Base-by-base conservation (phyloP, 2,797 vertebrate genomes). In the Micrastur ruficollis region DNA sequence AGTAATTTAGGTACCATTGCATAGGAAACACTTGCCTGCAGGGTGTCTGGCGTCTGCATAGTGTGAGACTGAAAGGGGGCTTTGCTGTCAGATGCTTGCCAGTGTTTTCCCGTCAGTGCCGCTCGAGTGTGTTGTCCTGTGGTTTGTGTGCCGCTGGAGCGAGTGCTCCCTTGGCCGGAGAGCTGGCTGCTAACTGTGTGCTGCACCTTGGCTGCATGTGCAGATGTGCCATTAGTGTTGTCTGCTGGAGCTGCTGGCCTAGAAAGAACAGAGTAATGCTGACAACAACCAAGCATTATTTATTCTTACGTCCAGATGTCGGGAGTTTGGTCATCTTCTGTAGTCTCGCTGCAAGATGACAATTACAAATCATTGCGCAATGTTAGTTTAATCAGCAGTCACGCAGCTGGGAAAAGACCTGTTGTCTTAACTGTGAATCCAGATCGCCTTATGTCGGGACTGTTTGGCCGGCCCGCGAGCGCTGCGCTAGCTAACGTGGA, bases 391-490 rank as follows among this genome's bases (percentile, higher is more conserved):
- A 49, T n/a, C 31, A 16, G 31, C 20, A 31, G 40, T 25, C 1
- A 1, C 2, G 2, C 58, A 22, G 63, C 81, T 44, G 61, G 56
- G 70, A 22, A 20, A 31, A 34, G 76, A 44, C 42, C 26, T 8
- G 0, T n/a, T 31, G 56, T 26, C n/a, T n/a, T 31, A 15, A 15
- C 27, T 5, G 22, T 47, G 91, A 36, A 46, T 74, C 50, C 47
- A 20, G 32, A 23, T 81, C 25, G 16, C 42, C 31, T 9, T 0
- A 44, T 9, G 62, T 42, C 2, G 2, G 62, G 49, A 25, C 25
- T 4, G 49, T 12, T 61, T 36, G 42, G 50, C 50, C 40, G 3
- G n/a, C 8, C 56, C 6, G 0, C 1, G 12, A 12, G 22, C n/a
- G 38, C 76, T 78, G 52, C 23, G 2, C 23, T 38, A 14, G 42